Evolutionary conservation across 37 sponge, comb jelly and placozoan genomes (phyloP), one percentile per base, ranked within the genome.

Genomic region (Lycopodina hypogea): DNA sequence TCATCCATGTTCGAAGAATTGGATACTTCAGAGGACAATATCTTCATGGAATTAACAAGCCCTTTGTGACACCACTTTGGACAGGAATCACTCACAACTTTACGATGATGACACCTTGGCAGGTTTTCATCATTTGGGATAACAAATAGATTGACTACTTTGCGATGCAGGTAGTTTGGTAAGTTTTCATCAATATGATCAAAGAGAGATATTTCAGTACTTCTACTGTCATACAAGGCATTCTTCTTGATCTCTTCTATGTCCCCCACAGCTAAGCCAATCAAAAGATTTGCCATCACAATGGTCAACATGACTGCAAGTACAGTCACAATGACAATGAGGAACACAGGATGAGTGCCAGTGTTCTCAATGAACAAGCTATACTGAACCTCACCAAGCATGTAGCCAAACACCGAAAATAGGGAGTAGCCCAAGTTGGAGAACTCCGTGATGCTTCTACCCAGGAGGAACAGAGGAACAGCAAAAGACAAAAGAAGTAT

Each of bases 181-280:
- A 88, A 32, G 67, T 28, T 41, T 22, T 34, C 29, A 23, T 92
- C 88, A 17, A 92, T 35, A 21, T 53, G 57, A 39, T 57, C 36
- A 28, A 79, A 87, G 21, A 79, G 48, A 0, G 36, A 63, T 3
- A 92, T 60, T 57, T 84, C 81, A 9, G 56, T 11, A 6, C 52
- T 38, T 32, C 78, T 34, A 60, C 71, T 83, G 48, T 81, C 45
- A 23, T 87, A 35, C 7, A 85, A 35, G n/a, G 96, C 94, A 78
- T 87, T 87, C 63, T 52, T 41, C 41, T 84, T 80, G 55, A 90
- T 80, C 23, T 61, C 56, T 18, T 83, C 91, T 52, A 93, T 96
- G 59, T 93, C 91, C 2, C 94, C 96, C 68, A 96, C 96, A 76
- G 96, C 94, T 38, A 96, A 56, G 81, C 91, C 96, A 74, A 96